These are phyloP conservation scores for Tarsius wallacei DNA, from an alignment of 2,797 vertebrate species.

Conservation along the genomic window DNA sequence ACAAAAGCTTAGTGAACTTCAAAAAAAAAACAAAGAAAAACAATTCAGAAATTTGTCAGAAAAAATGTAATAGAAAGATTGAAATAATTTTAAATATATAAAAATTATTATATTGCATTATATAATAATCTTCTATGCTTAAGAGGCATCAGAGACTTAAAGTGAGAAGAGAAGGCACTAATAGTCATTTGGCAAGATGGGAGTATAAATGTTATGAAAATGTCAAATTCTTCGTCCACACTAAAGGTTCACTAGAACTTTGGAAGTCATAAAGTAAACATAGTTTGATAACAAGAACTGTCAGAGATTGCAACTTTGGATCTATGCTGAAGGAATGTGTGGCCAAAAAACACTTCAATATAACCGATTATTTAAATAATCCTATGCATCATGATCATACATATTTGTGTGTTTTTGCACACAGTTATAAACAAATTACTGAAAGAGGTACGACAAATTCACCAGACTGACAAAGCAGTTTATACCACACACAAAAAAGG, in stretches of 20 bases:
- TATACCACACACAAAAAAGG: neutral
- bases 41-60: neutral
- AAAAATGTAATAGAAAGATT: neutral
- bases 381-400: neutral
- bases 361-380: slow-evolving; percentile 4
- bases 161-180: neutral
- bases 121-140: neutral
- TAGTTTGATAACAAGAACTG: neutral
- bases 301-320: neutral
- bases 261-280: neutral
- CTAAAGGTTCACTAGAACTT: neutral
- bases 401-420: neutral
- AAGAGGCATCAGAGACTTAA: neutral
- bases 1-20: neutral
- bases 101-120: neutral
- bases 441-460: neutral
- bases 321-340: neutral
- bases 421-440: slow-evolving; percentile 22
- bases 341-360: neutral
- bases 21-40: neutral
- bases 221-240: neutral
- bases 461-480: neutral
- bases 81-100: neutral
- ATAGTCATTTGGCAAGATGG: neutral
- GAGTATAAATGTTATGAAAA: neutral